Base-by-base conservation (phyloP, 1,140 invertebrate genomes). In the Drosophila tropicalis region DNA sequence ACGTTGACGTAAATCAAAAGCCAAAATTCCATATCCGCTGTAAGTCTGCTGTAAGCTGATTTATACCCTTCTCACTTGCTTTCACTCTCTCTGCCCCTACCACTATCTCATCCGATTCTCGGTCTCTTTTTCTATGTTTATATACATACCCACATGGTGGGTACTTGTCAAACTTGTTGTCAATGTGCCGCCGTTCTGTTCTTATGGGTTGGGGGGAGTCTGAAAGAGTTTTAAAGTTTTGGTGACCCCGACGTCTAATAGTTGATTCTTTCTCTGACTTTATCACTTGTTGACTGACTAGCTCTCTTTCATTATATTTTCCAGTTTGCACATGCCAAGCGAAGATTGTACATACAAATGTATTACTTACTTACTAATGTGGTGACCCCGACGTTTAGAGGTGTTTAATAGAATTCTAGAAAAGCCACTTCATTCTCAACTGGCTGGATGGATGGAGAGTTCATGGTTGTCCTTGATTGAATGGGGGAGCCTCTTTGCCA, bases 1-100 rank as follows among this genome's bases (percentile, higher is more conserved):
- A 76, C 62, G 76, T 84, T 90, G 84, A 89, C 85, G 84, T 89
- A 89, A 89, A 89, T 89, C 84, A 89, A 89, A 89, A 89, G 84
- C 85, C 84, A 89, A 79, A 77, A 89, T 89, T 89, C 90, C 85
- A 90, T 89, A 89, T 89, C 84, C 84, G 84, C 62, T 89, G 84
- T 89, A 89, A 89, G 84, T 89, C 84, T 84, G 74, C 81, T 89
- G 85, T 89, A 87, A 87, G 84, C 84, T 87, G 80, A 78, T 86
- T 86, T 87, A 78, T n/a, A 29, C 51, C 4, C 47, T 40, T 17
- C 25, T 5, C 10, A 29, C 17, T 10, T 36, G 34, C 34, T 36
- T 36, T 36, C 34, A 9, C 34, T 36, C 12, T 36, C 34, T 36
- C 34, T 36, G 34, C 34, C 5, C 29, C 29, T 29, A 6, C 5